Conservation (phyloP, 2,113 vertebrate genomes). For the Acrocephalus kingi region DNA sequence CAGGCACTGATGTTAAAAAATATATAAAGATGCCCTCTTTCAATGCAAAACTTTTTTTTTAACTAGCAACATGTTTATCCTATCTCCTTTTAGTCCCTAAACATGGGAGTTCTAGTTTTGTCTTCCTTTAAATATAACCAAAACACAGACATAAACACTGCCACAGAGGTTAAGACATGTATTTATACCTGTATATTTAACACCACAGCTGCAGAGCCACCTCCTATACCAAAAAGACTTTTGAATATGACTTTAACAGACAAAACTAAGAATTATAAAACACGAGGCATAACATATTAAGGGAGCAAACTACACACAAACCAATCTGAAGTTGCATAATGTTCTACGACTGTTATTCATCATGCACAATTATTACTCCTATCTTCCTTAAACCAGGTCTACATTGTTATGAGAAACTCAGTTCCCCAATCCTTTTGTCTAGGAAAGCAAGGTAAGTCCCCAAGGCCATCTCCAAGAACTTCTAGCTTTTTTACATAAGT, state of each 20-base stretch:
- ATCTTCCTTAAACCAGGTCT: not conserved
- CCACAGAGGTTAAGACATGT: not conserved
- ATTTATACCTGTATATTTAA: not conserved
- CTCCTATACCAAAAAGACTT: not conserved
- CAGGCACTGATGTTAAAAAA: not conserved
- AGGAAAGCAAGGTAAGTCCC: not conserved
- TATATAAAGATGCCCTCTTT: not conserved
- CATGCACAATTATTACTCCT: not conserved
- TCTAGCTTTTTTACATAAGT: not conserved
- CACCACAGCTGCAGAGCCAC: not conserved
- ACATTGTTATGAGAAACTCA: not conserved
- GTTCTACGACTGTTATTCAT: not conserved
- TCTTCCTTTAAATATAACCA: not conserved
- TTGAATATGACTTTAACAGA: not conserved
- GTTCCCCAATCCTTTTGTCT: not conserved
- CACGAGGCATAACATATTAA: not conserved
- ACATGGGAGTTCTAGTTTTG: not conserved
- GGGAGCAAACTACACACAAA: not conserved
- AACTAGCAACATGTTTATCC: not conserved
- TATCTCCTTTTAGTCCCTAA: not conserved
- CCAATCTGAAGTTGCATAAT: not conserved
- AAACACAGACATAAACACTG: not conserved
- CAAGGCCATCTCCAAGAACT: not conserved
- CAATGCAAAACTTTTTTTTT: not conserved
- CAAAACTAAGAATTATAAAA: not conserved